These are phyloP conservation scores for Caenorhabditis wallacei DNA, from an alignment of 2,888 invertebrate genomes.

Conservation along the genomic window DNA sequence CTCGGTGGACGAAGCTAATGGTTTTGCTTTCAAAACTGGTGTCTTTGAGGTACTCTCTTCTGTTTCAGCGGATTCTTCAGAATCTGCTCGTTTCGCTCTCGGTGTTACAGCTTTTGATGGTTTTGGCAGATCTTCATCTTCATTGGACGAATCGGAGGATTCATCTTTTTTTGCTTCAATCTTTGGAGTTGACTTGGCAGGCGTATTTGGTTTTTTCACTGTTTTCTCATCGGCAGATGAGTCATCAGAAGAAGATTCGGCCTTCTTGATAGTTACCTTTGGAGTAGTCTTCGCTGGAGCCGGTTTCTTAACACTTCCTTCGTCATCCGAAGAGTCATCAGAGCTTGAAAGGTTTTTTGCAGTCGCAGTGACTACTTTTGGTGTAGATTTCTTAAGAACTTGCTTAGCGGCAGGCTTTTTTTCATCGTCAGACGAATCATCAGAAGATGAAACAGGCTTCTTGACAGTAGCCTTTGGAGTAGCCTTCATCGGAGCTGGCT, in stretches of 20 bases:
- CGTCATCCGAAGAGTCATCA: conserved; percentile 67
- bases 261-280: conserved; percentile 48
- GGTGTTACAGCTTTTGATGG: conserved; percentile 34
- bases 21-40: conserved; percentile 51
- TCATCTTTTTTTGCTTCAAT: conserved; percentile 52
- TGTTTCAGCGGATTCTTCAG: conserved; percentile 63
- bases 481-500: too few relatives aligned
- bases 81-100: conserved; percentile 24
- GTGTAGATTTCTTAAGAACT: too few relatives aligned
- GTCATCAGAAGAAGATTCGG: conserved; percentile 51
- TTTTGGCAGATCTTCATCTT: conserved; percentile 60
- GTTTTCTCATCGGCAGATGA: conserved; percentile 54
- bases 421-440: conserved; percentile 64
- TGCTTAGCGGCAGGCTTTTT: too few relatives aligned
- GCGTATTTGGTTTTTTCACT: conserved; percentile 9
- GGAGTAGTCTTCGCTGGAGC: too few relatives aligned
- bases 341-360: conserved; percentile 39
- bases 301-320: conserved; percentile 54
- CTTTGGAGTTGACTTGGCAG: conserved; percentile 27
- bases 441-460: conserved; percentile 58
- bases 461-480: conserved; percentile 61
- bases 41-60: conserved; percentile 61
- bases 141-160: conserved; percentile 62
- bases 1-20: conserved; percentile 54
- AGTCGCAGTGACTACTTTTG: conserved; percentile 51